A percentile compares a stretch with the other conserved stretches of the same genome.
Conservation (phyloP, 2,888 invertebrate species). For the Protodeltote pygarga region DNA sequence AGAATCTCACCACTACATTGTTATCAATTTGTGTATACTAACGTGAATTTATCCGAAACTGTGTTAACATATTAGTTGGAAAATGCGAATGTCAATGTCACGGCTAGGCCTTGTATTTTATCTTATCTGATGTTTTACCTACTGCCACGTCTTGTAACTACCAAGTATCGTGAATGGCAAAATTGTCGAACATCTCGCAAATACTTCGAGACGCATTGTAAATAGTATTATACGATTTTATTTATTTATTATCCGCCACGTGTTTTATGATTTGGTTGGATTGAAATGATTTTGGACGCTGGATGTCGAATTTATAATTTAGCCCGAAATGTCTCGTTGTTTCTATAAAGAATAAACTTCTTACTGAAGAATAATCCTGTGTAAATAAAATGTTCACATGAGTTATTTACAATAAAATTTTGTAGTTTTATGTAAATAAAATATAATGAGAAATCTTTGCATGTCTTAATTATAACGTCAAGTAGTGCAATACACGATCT, state of each 20-base stretch:
- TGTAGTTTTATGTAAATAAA: constrained; percentile 65
- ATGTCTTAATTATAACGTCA: constrained; percentile 50
- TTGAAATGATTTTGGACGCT: constrained; percentile 20
- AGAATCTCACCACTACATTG: constrained; percentile 50
- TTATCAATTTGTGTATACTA: constrained; percentile 33
- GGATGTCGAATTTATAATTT: constrained; percentile 23
- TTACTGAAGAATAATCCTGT: constrained; percentile 44
- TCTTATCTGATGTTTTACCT: constrained; percentile 45
- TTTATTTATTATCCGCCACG: constrained; percentile 40
- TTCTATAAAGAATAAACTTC: constrained; percentile 20
- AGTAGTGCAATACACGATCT: constrained; percentile 72
- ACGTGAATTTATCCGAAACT: constrained; percentile 29
- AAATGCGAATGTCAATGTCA: constrained; percentile 37
- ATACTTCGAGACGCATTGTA: constrained; percentile 54
- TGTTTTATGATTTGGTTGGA: constrained; percentile 41
- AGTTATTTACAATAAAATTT: constrained; percentile 56
- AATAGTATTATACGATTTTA: constrained; percentile 56
- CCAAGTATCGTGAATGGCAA: constrained; percentile 30
- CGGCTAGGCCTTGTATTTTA: constrained; percentile 34
- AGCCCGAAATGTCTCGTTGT: constrained; percentile 9
- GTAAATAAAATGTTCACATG: constrained; percentile 64
- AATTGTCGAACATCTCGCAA: constrained; percentile 45
- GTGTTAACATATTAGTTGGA: constrained; percentile 33
- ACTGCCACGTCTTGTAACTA: constrained; percentile 51
- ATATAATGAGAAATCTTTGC: constrained; percentile 42